Base-by-base conservation (phyloP, 2,888 invertebrate genomes). In the Ethmia dodecea region DNA sequence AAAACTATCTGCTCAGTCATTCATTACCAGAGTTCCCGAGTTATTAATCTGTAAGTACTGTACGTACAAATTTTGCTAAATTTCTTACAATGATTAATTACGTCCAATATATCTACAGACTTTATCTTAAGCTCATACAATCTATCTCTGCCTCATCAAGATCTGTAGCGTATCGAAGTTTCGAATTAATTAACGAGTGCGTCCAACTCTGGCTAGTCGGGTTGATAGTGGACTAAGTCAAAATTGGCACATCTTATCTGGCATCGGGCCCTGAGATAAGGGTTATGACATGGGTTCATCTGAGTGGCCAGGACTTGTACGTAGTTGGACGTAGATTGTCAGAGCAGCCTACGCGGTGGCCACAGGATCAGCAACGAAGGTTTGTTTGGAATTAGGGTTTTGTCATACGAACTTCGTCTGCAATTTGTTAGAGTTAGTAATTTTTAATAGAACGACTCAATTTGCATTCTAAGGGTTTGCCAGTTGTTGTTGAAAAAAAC, bases 201-300 rank as follows among this genome's bases (percentile, higher is more conserved):
- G 47, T 49, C 61, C 54, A 59, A 67, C 49, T 62, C 52, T 39
- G 51, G 46, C 49, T 43, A 43, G 52, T 39, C 46, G 54, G 52
- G 45, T 26, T 52, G 43, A 47, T 13, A n/a, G 45, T 49, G 49
- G 49, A 54, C 54, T 56, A 58, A 63, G 52, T 64, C 65, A 59
- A 65, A 75, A 74, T 72, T 75, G 74, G 71, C 65, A 68, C 60
- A 49, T 57, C 62, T 66, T 73, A 72, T 72, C 75, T 65, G 54
- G 52, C 52, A 62, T 57, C 56, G 38, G 42, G 40, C 45, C 47
- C 37, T 42, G 37, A 54, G 65, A 64, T 58, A 61, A 58, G 60
- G 59, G 58, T 58, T 70, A 66, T 72, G 71, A 73, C 62, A 68
- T 52, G 61, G 66, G 67, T 69, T 50, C 46, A 47, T 54, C 25